Conservation (phyloP, 2,888 invertebrate genomes). For the Gibbula magus region DNA sequence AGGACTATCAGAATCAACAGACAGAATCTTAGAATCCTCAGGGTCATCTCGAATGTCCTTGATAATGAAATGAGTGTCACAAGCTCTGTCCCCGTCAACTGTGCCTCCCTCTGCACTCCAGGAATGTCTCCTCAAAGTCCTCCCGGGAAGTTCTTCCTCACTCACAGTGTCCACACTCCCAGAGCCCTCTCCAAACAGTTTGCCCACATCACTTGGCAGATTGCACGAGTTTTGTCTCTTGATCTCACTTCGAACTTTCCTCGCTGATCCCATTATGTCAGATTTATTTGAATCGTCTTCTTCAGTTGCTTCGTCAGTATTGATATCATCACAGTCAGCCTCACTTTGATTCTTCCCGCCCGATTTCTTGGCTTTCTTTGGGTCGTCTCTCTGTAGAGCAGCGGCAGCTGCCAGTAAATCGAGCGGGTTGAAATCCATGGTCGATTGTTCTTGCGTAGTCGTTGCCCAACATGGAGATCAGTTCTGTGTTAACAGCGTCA, state of each 20-base stretch:
- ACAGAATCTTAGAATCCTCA: no score
- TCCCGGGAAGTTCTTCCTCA: constrained; percentile 1
- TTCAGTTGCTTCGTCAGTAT: constrained; percentile 25
- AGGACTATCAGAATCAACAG: no score
- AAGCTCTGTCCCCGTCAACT: background rate
- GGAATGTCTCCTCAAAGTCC: constrained; percentile 4
- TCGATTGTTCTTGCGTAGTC: constrained; percentile 9
- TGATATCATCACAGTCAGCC: constrained; percentile 27
- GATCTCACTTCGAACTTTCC: constrained; percentile 14
- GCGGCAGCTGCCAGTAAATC: constrained; percentile 69
- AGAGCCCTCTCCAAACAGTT: background rate
- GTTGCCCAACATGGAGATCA: constrained; percentile 21
- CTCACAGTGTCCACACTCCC: background rate
- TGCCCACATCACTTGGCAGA: constrained; percentile 11
- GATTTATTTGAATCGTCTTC: constrained; percentile 24
- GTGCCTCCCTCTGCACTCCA: background rate
- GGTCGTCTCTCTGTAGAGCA: constrained; percentile 52
- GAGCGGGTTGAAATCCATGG: constrained; percentile 67
- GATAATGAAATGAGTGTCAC: no score
- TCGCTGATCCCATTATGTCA: constrained; percentile 22
- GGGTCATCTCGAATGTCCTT: no score
- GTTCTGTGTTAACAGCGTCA: background rate
- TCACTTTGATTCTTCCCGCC: constrained; percentile 15
- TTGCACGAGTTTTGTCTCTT: constrained; percentile 23
- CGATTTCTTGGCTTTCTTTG: constrained; percentile 19